Base-by-base conservation (phyloP, 2,113 vertebrate genomes). In the Actinemys pallida region DNA sequence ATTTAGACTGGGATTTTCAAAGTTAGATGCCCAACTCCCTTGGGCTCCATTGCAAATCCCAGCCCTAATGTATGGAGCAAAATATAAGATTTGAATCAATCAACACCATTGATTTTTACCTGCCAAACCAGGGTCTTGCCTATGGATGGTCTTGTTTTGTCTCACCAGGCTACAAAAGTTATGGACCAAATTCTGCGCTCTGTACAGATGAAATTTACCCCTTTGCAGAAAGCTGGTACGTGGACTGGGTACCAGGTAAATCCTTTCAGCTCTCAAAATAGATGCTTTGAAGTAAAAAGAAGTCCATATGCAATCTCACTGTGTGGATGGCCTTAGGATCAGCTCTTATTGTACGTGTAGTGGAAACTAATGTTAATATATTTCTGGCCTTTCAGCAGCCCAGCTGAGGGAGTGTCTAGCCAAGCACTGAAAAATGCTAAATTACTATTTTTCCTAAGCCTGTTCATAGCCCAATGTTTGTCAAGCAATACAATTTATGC, bases 51-150 rank as follows among this genome's bases (percentile, higher is more conserved):
- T 16, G 25, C 31, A 22, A 0, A 29, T n/a, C 85, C 59, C 47
- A 27, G 25, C 53, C 45, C 42, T 78, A 42, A 1, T 13, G 1
- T 27, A 42, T 27, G 19, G 39, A 35, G 59, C 35, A 20, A 49
- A 45, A 22, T 1, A 0, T 1, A 22, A 76, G 39, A 81, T 16
- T 22, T 39, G 27, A 35, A 65, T 53, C 31, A 12, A 16, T 85
- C 10, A 86, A 4, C 76, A 25, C 10, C 4, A 0, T 1, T 35
- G 47, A 52, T 39, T 29, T 29, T 59, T 59, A 65, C 4, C 31
- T 11, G 4, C 53, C 39, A 3, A 14, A 0, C 29, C 29, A 62
- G 29, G 2, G 27, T 9, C 8, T 24, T 16, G 9, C 1, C 50
- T 24, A 0, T 5, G 35, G 47, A 4, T 5, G 31, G 59, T 22